Conservation (phyloP, 2,113 vertebrate genomes). For the Oriolus oriolus region DNA sequence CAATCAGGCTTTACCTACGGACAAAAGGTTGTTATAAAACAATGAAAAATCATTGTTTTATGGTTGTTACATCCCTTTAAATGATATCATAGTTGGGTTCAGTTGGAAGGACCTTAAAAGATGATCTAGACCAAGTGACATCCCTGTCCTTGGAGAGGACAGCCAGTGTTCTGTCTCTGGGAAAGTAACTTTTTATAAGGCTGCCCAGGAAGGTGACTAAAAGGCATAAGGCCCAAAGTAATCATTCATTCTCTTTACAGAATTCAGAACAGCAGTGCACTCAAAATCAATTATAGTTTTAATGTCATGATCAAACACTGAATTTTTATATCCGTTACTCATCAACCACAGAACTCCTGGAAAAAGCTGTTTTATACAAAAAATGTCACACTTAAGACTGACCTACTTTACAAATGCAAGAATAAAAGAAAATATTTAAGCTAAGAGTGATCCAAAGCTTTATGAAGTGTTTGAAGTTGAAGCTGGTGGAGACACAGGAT, state of each 20-base stretch:
- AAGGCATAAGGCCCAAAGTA: neutral
- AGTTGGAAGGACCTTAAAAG: neutral
- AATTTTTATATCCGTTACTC: neutral
- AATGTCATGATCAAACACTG: neutral
- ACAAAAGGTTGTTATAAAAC: neutral
- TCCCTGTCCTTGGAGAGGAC: neutral
- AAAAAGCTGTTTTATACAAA: conserved; percentile 4
- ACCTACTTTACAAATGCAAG: conserved; percentile 30
- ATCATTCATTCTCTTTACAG: neutral
- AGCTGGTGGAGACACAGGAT: neutral
- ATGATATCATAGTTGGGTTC: neutral
- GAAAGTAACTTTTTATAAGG: neutral
- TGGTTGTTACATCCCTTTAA: neutral
- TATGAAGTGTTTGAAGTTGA: conserved; percentile 41
- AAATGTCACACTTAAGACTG: conserved; percentile 33
- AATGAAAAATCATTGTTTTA: fast-evolving
- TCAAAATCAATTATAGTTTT: neutral
- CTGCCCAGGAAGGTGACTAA: neutral
- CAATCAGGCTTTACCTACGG: neutral
- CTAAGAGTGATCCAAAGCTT: conserved; percentile 48
- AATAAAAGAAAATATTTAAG: conserved; percentile 42
- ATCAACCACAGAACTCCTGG: conserved; percentile 4
- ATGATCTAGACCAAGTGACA: neutral
- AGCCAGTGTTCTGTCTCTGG: neutral
- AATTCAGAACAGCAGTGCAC: neutral